Base-by-base conservation (phyloP, 1,140 invertebrate genomes). In the Tetramorium parvispinum region DNA sequence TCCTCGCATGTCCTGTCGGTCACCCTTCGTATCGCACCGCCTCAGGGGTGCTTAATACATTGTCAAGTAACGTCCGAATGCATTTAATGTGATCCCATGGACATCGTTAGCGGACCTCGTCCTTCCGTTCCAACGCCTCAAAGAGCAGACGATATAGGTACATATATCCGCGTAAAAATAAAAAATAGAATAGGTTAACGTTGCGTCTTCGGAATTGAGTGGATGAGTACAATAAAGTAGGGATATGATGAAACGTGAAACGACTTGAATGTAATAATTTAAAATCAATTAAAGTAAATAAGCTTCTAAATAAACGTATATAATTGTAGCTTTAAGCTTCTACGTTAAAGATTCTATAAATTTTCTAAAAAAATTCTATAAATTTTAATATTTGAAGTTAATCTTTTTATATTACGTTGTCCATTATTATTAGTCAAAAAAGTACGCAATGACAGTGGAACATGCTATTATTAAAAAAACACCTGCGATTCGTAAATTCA, bases 11-110 rank as follows among this genome's bases (percentile, higher is more conserved):
- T 91, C 88, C 86, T 88, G 89, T 76, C 78, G 79, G 61, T 86
- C 85, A 88, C 88, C 83, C 85, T 87, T 83, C 88, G 66, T 86
- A 24, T 21, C 55, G 88, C 61, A 85, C 73, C 59, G 68, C 68
- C 85, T 83, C 85, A 87, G 85, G 88, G 91, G 87, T 88, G 88
- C 85, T 91, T 91, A 91, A 92, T 93, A 93, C 89, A 88, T 90
- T 89, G 89, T 92, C 92, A 91, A 92, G 89, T 90, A 92, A 92
- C 88, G 88, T 92, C 87, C 91, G 78, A 87, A 87, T 89, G 78
- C 88, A 83, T 89, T 90, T 88, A 90, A 90, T 90, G 77, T 78
- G 81, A 88, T 81, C 75, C 86, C 75, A 66, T 63, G 78, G 76
- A 82, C 65, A 65, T 87, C 61, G 61, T 83, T 86, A 89, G 86